Evolutionary conservation across 2,888 invertebrate species (phyloP), one percentile per base, ranked within the genome.

Genomic region (Athalia circularis): DNA sequence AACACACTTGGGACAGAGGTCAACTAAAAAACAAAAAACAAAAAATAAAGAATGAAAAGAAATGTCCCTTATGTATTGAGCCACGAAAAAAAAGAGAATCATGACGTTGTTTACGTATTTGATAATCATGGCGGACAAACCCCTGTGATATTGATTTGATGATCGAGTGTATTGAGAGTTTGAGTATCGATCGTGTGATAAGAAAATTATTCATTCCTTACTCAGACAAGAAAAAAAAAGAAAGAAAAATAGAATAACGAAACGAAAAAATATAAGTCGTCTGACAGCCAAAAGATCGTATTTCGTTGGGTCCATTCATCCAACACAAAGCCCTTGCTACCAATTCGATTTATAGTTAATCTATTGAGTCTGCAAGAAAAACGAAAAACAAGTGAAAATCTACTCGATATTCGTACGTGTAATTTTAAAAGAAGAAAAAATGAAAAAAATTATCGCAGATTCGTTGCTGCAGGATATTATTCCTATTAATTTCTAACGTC

Each of bases 71-170:
- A 48, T 57, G 8, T 59, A 72, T 59, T 72, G 5, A 54, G 43
- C 29, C 59, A 3, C 13, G 43, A 29, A 43, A 13, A 59, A 59
- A 59, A 9, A 47, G 47, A 47, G 15, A 59, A 57, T 6, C 54
- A 29, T 11, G 29, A 57, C 43, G 64, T 13, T 47, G 64, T 13
- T 47, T 65, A 65, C n/a, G 3, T 62, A 62, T 11, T 62, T 5
- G 9, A 67, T 50, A 50, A n/a, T 67, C 7, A 50, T 67, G 15
- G 8, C 45, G 45, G 3, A 45, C 1, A 45, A 61, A 72, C 59
- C 75, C 62, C 64, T 64, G 48, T 75, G 75, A 75, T 75, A 62
- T 62, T 62, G 62, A 75, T 75, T 75, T 64, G n/a, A 3, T 29
- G 29, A 62, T 52, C 45, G 62, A 62, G 62, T 75, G 64, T 75